Evolutionary conservation across 2,113 vertebrate genomes (phyloP), one percentile per base, ranked within the genome.

Genomic region (Noturus placidus): DNA sequence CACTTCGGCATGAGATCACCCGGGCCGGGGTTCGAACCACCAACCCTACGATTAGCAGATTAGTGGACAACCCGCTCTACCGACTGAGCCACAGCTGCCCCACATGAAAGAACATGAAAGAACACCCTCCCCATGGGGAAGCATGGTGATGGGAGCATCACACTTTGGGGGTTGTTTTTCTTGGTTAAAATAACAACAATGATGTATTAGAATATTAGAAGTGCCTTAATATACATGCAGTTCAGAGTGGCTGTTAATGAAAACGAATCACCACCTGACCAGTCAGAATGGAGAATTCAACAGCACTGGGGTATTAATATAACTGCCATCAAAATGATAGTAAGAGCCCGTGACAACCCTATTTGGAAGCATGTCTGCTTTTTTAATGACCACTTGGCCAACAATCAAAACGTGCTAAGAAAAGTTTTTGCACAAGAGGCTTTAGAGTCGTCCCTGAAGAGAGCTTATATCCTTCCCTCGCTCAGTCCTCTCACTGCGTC

Each of bases 351-450:
- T 79, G 9, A 81, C 54, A 72, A 22, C 50, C 59, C 38, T 83
- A 83, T 83, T 83, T n/a, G 80, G 91, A 85, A 84, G 57, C 22
- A 35, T 5, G 72, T 91, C 91, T 92, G 90, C 90, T 89, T 92
- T 93, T 92, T 92, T 92, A 93, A 95, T 92, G 93, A 94, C 88
- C 87, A 74, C 91, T 93, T 91, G 92, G 91, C 91, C 92, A 93
- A 93, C 93, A 93, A 95, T 94, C 94, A 94, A 93, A 93, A 93
- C 93, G 93, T 25, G 5, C 56, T 20, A 22, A 81, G 33, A 30
- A 80, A 93, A 92, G 92, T 90, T 93, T 82, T 67, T 33, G n/a
- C 65, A 87, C 85, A 67, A 86, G 91, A 93, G 90, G 80, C 83
- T 76, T 80, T 86, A 59, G 79, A 88, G 76, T 17, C 25, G 78